phyloP scores from a whole-genome alignment of 1,140 invertebrate genomes.

The Heliconius nattereri region DNA sequence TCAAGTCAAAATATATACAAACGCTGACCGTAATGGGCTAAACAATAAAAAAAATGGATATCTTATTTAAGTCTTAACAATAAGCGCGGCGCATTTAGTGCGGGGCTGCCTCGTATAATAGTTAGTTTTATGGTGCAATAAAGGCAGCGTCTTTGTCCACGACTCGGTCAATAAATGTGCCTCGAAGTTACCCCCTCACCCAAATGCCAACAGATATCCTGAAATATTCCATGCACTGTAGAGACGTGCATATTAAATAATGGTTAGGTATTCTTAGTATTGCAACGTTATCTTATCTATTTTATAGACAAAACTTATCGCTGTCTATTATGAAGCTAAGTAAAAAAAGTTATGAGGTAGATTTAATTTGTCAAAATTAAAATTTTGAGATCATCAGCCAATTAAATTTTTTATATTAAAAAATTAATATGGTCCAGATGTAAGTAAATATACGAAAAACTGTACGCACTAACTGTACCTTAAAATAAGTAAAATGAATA shows the following conservation, averaged over 20 bases:
- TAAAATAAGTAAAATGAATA: no score
- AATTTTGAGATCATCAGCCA: no score
- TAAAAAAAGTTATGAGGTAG: no score
- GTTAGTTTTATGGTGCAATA: conserved; percentile 69
- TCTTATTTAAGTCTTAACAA: conserved; percentile 78
- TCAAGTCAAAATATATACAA: conserved; percentile 79
- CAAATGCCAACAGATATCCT: conserved; percentile 42
- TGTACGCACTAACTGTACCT: no score
- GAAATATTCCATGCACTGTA: conserved; percentile 36
- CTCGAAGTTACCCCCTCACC: conserved; percentile 44
- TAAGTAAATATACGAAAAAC: no score
- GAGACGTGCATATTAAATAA: neutral
- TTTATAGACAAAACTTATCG: neutral
- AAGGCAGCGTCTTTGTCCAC: conserved; percentile 70
- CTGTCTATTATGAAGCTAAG: no score
- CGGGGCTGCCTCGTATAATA: conserved; percentile 63
- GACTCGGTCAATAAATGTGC: conserved; percentile 66
- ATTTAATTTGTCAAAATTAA: no score
- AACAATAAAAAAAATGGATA: conserved; percentile 76
- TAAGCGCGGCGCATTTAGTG: conserved; percentile 64
- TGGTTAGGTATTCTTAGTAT: neutral
- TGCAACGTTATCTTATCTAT: neutral
- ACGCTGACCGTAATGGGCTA: conserved; percentile 67
- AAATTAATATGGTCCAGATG: no score
- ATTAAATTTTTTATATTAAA: no score